Evolutionary conservation across 2,797 vertebrate species (phyloP).

Genomic region (Cossypha niveicapilla): DNA sequence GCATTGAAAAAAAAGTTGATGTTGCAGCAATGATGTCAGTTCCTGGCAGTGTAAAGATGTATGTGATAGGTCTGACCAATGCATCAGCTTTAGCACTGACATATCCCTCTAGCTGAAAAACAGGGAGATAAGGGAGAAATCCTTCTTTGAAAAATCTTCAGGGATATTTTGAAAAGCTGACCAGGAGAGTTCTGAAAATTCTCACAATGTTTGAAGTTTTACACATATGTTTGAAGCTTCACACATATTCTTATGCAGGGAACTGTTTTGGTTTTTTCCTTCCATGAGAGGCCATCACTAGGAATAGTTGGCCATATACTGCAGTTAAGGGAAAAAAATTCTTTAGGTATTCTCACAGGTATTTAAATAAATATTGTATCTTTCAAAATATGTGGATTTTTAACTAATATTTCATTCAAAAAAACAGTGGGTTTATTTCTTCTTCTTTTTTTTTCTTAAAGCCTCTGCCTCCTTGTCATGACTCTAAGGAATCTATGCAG

Average conservation of each 20-base stretch:
- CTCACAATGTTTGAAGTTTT: neutral
- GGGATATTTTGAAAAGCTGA: neutral
- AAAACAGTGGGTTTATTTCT: neutral
- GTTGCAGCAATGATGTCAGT: neutral
- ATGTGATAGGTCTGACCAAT: neutral
- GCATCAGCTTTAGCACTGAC: neutral
- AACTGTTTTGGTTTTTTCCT: neutral
- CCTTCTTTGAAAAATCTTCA: neutral
- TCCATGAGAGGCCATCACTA: neutral
- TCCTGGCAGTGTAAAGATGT: neutral
- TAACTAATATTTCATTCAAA: neutral
- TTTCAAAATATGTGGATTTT: neutral
- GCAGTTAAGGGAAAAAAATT: neutral
- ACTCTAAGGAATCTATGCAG: slow-evolving; percentile 90
- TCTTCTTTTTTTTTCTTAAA: slow-evolving; percentile 55
- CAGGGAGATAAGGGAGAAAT: neutral
- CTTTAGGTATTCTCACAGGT: neutral
- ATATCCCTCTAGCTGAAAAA: neutral
- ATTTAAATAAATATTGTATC: neutral
- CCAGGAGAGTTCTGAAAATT: neutral
- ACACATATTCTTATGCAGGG: neutral
- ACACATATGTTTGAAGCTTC: neutral
- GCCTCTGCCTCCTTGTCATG: slow-evolving; percentile 90
- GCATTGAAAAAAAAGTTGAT: neutral
- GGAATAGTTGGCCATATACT: neutral